A percentile compares a stretch with the other conserved stretches of the same genome.
phyloP scores from a whole-genome alignment of 2,888 invertebrate species.

The Leptodirus hochenwartii region DNA sequence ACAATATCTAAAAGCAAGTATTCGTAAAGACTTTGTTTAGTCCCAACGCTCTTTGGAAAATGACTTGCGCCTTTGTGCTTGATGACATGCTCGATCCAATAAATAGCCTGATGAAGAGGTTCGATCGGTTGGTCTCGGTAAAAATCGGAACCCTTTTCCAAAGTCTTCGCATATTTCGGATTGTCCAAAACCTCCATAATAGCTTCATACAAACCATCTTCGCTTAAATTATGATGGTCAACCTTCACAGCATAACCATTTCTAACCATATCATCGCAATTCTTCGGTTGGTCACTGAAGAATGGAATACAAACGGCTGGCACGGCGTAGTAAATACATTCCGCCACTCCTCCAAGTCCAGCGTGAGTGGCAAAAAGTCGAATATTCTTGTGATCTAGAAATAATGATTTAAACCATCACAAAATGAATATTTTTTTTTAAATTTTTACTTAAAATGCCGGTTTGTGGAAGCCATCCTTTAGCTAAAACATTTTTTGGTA shows the following conservation, averaged over 20 bases:
- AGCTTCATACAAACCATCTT: conserved; percentile 23
- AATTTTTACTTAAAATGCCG: too few relatives aligned
- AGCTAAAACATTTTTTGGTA: conserved; percentile 10
- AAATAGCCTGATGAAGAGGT: conserved; percentile 18
- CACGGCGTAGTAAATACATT: conserved; percentile 30
- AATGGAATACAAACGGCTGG: conserved; percentile 34
- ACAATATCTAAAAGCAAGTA: conserved; percentile 12
- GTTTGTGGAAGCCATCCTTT: conserved; percentile 12
- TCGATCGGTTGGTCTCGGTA: conserved; percentile 17
- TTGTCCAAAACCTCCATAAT: conserved; percentile 25
- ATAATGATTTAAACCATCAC: too few relatives aligned
- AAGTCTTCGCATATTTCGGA: conserved; percentile 11
- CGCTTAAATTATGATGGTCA: conserved; percentile 23
- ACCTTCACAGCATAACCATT: conserved; percentile 26
- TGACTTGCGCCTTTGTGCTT: conserved; percentile 16
- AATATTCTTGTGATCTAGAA: conserved; percentile 33
- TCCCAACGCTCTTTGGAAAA: conserved; percentile 14
- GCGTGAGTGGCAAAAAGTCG: conserved; percentile 39
- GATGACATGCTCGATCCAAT: conserved; percentile 19
- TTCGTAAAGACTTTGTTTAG: conserved; percentile 11
- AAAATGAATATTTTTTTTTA: too few relatives aligned
- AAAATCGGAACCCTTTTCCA: conserved; percentile 12
- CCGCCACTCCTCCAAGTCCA: conserved; percentile 35
- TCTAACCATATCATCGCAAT: conserved; percentile 26
- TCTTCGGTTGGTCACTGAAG: conserved; percentile 30